phyloP scores from a whole-genome alignment of 2,888 invertebrate species.

The Megastigmus dorsalis region DNA sequence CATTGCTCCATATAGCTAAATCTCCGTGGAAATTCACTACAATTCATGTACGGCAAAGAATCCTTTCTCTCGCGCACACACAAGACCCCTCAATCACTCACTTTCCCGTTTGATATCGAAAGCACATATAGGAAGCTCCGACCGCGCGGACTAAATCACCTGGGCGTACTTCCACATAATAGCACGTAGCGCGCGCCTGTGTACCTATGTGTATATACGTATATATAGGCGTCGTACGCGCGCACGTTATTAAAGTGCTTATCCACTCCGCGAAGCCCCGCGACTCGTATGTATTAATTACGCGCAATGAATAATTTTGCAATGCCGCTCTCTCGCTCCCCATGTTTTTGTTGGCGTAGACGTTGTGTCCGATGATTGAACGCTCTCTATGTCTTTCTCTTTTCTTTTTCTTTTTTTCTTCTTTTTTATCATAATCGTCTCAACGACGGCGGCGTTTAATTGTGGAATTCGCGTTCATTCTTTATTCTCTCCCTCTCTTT shows the following conservation, averaged over 20 bases:
- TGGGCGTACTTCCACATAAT: not conserved
- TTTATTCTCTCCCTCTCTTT: not conserved
- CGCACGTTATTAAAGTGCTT: slow-evolving; percentile 34
- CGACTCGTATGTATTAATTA: slow-evolving; percentile 47
- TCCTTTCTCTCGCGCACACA: too few relatives aligned
- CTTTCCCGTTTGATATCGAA: too few relatives aligned
- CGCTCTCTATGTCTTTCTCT: slow-evolving; percentile 16
- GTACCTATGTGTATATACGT: too few relatives aligned
- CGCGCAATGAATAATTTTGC: slow-evolving; percentile 50
- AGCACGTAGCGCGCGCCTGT: too few relatives aligned
- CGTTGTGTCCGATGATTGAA: slow-evolving; percentile 42
- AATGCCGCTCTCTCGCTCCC: slow-evolving; percentile 1
- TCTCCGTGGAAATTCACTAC: too few relatives aligned
- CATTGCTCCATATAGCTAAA: too few relatives aligned
- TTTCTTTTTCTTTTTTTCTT: not conserved
- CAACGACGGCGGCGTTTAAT: slow-evolving; percentile 31
- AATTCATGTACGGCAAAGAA: too few relatives aligned
- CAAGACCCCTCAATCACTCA: too few relatives aligned
- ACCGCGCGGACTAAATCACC: slow-evolving; percentile 9
- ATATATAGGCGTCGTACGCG: too few relatives aligned
- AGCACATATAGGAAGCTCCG: slow-evolving; percentile 11
- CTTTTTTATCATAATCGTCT: not conserved
- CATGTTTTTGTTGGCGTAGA: slow-evolving; percentile 33
- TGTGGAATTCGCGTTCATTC: slow-evolving; percentile 33
- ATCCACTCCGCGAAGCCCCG: not conserved